Evolutionary conservation across 1,140 invertebrate species (phyloP), one percentile per base, ranked within the genome.

Genomic region (Pararge aegeria): DNA sequence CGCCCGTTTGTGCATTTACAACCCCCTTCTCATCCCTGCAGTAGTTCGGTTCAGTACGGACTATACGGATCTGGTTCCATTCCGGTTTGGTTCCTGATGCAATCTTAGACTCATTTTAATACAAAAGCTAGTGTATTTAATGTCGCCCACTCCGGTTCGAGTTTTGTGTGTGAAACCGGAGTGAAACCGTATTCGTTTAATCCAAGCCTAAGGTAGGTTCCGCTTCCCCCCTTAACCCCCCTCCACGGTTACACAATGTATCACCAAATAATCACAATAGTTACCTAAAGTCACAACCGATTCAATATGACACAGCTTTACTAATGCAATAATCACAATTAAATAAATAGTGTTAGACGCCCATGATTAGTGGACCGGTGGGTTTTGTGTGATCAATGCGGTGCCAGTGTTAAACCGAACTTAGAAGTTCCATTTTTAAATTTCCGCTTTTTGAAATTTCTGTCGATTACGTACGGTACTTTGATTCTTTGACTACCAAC

Each of bases 181-280:
- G 30, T n/a, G 12, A n/a, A 34, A 34, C 30, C 10, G 10, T 3
- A 34, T 6, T n/a, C 30, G 30, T n/a, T 1, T n/a, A 34, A 12
- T 10, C 12, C 30, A 34, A 52, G 30, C 55, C 55, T 18, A 24
- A 55, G 44, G 38, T 80, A 73, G 64, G 71, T 75, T 69, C 67
- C 55, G 73, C 75, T 80, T 79, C 75, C 68, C 61, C 69, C 38
- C 12, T 5, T 5, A 12, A n/a, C n/a, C 13, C 67, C 60, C 52
- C 66, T 73, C 73, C 61, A 64, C 64, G 63, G 62, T 64, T 68
- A 70, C 70, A 63, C 68, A 55, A 71, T 68, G 68, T 66, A 73
- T 85, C 82, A 86, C 84, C 83, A 88, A 84, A 86, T 85, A 85
- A 34, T 84, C 83, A 87, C 85, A 88, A 83, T 87, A 87, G 85